These are phyloP conservation scores for Hippocampus zosterae DNA, from an alignment of 2,113 vertebrate genomes.

Conservation along the genomic window DNA sequence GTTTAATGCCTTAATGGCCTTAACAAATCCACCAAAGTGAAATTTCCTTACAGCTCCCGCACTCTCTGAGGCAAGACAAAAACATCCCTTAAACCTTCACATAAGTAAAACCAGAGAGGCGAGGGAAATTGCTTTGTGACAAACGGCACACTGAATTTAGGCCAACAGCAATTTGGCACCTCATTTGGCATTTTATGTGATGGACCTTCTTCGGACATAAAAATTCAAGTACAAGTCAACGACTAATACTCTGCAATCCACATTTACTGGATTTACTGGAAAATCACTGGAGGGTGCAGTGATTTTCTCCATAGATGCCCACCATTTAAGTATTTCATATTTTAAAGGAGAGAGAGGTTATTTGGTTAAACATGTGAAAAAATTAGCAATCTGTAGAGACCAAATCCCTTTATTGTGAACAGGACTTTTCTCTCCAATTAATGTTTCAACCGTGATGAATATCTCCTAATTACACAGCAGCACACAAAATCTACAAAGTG, in stretches of 20 bases:
- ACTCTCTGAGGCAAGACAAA: slow-evolving; percentile 1
- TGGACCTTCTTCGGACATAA: slow-evolving; percentile 3
- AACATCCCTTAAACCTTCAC: slow-evolving; percentile 2
- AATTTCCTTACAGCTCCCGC: neutral
- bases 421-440: slow-evolving; percentile 29
- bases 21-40: slow-evolving; percentile 1
- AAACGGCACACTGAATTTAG: neutral
- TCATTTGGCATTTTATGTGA: slow-evolving; percentile 15
- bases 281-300: slow-evolving; percentile 3
- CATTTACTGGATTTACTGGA: too few species aligned
- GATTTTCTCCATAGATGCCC: slow-evolving; percentile 5
- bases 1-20: neutral
- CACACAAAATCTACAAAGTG: slow-evolving; percentile 23
- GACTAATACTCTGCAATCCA: slow-evolving; percentile 6
- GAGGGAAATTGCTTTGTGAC: slow-evolving; percentile 12
- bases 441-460: slow-evolving; percentile 16
- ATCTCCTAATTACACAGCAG: slow-evolving; percentile 10
- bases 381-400: slow-evolving; percentile 22
- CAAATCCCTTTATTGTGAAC: slow-evolving; percentile 10
- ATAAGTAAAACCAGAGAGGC: neutral
- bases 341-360: slow-evolving; percentile 16
- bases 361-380: slow-evolving; percentile 34
- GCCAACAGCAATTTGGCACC: slow-evolving; percentile 8
- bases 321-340: slow-evolving; percentile 27
- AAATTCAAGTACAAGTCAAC: slow-evolving; percentile 6